Base-by-base conservation (phyloP, 2,113 vertebrate species). In the Hippolais icterina region DNA sequence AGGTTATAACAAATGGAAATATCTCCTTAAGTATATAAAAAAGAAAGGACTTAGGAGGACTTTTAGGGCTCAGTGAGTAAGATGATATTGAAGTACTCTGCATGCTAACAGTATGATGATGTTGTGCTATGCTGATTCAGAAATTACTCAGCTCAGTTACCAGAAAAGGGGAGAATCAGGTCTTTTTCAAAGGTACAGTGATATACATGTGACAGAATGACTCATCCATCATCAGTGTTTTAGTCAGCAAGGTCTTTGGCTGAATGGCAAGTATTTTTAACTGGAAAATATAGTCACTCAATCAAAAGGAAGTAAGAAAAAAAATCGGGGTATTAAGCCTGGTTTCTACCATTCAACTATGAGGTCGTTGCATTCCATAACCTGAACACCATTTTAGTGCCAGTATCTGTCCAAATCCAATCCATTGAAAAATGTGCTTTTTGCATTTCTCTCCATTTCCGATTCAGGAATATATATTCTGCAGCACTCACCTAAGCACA, bases 191-290 rank as follows among this genome's bases (percentile, higher is more conserved):
- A 85, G 44, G 82, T 46, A 65, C 15, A 65, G 37, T 80, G 66
- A 79, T 72, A 39, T 53, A 28, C 49, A 41, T 56, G 60, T 60
- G 70, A 53, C 53, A 61, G 60, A 63, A 87, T 96, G 96, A 97
- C 49, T 96, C 85, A 95, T 93, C 28, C 15, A 28, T 53, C 87
- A 95, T 15, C 78, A 85, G 31, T 3, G 24, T 41, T 95, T 90
- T 80, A 91, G 82, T 93, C 94, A 95, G 94, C 94, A 94, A 94
- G 93, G 83, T 90, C 85, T 90, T 95, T 92, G n/a, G 31, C 75
- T 97, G 90, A 88, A 77, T 80, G 83, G 21, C 63, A 92, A 88
- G 46, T 90, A 92, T 93, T 95, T 92, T 70, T 96, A 92, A 77
- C 59, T 15, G 14, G 25, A 85, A 90, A 88, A 88, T 49, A 85